Conservation (phyloP, 2,113 vertebrate genomes). For the Siniperca chuatsi region DNA sequence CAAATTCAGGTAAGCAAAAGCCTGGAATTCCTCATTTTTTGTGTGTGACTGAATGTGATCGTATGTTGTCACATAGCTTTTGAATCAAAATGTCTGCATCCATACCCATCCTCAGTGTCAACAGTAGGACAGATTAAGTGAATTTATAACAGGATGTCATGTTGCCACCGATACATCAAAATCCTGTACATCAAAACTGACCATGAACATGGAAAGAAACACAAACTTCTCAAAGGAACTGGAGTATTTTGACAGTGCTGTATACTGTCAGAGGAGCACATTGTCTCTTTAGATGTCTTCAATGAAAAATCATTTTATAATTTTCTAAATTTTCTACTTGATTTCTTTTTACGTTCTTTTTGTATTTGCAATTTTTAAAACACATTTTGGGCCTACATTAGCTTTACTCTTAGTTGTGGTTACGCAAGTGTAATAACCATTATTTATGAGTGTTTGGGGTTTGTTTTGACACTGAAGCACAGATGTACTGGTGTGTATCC, state of each 20-base stretch:
- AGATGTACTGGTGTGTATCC: constrained; percentile 63
- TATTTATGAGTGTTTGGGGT: constrained; percentile 54
- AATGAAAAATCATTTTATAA: not conserved
- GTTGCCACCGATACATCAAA: not conserved
- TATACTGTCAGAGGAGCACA: not conserved
- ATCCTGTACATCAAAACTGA: not conserved
- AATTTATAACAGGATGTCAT: not conserved
- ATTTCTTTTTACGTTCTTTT: not conserved
- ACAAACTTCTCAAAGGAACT: not conserved
- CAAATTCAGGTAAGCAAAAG: not conserved
- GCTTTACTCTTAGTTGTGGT: constrained; percentile 17
- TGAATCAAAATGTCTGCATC: not conserved
- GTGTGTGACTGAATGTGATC: no score
- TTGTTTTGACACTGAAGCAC: constrained; percentile 58
- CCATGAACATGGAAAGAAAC: not conserved
- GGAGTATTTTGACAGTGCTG: not conserved
- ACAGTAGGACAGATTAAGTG: not conserved
- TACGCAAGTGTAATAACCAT: constrained; percentile 37
- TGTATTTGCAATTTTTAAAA: not conserved
- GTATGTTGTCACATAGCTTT: not conserved
- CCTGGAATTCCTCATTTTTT: not conserved
- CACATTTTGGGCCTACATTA: not conserved
- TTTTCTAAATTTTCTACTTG: not conserved
- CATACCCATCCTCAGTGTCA: no score
- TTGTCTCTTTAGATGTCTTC: not conserved